Evolutionary conservation across 2,888 invertebrate species (phyloP).

Genomic region (Hemithea aestivaria): DNA sequence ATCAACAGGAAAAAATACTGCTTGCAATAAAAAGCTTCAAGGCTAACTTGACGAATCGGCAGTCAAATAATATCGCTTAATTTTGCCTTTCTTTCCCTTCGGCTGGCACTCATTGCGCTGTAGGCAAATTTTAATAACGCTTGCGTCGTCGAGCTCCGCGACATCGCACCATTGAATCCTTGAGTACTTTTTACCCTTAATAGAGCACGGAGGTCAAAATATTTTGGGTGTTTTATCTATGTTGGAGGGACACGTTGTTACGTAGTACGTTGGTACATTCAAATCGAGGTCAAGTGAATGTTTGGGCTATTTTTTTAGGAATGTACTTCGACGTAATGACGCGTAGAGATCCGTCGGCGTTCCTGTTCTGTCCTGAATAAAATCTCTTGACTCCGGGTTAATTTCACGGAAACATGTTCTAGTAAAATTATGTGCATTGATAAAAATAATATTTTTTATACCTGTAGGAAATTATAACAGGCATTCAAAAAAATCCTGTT

Average conservation of each 20-base stretch:
- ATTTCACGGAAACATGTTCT: too few species aligned
- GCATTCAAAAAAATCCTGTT: too few species aligned
- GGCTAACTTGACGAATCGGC: constrained; percentile 49
- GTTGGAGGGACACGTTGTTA: constrained; percentile 9
- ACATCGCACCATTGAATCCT: constrained; percentile 62
- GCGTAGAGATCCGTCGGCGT: too few species aligned
- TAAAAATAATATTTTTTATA: too few species aligned
- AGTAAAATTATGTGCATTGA: too few species aligned
- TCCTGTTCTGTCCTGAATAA: neutral
- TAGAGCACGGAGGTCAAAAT: constrained; percentile 39
- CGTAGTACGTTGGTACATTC: neutral
- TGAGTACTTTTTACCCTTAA: constrained; percentile 54
- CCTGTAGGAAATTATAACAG: too few species aligned
- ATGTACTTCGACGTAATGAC: too few species aligned
- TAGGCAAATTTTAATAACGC: constrained; percentile 71
- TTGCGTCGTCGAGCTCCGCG: constrained; percentile 51
- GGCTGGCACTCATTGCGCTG: constrained; percentile 52
- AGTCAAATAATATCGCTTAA: constrained; percentile 60
- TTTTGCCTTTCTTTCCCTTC: constrained; percentile 56
- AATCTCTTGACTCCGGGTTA: too few species aligned
- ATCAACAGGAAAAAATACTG: constrained; percentile 14
- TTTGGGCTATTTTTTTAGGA: neutral
- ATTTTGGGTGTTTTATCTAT: constrained; percentile 36
- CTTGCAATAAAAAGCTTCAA: constrained; percentile 24
- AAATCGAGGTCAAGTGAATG: constrained; percentile 4